phyloP scores from a whole-genome alignment of 2,888 invertebrate genomes.

The Drosophila glabriapex region DNA sequence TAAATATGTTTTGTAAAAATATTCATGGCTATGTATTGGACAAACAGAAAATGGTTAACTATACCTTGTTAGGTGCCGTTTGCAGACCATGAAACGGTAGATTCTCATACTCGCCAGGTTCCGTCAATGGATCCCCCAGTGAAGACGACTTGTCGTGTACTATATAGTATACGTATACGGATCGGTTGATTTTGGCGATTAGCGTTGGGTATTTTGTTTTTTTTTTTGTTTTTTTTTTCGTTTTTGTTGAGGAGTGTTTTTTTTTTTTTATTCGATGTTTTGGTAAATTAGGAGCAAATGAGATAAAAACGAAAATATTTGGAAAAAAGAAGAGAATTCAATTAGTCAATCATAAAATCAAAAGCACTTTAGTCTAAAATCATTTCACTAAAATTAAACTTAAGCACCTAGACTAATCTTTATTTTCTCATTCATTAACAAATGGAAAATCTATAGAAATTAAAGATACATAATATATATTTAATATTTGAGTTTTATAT shows the following conservation, averaged over 20 bases:
- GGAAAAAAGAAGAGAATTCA: slow-evolving; percentile 56
- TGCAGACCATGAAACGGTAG: slow-evolving; percentile 97
- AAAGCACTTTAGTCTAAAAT: slow-evolving; percentile 43
- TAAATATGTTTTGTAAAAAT: slow-evolving; percentile 6
- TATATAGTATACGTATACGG: slow-evolving; percentile 65
- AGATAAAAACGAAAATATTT: slow-evolving; percentile 42
- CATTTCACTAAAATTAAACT: slow-evolving; percentile 52
- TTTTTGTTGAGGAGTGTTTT: slow-evolving; percentile 18
- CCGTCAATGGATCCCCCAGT: slow-evolving; percentile 90
- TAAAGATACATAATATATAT: slow-evolving; percentile 4
- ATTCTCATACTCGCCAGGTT: slow-evolving; percentile 96
- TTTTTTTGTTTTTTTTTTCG: slow-evolving; percentile 20
- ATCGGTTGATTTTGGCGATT: slow-evolving; percentile 64
- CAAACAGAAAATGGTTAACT: slow-evolving; percentile 53
- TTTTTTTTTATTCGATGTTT: slow-evolving; percentile 31
- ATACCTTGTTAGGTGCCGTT: slow-evolving; percentile 96
- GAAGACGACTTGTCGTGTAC: slow-evolving; percentile 86
- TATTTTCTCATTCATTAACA: not conserved
- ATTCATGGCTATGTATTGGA: slow-evolving; percentile 29
- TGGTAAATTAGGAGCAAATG: slow-evolving; percentile 53
- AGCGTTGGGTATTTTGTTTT: slow-evolving; percentile 42
- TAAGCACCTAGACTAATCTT: slow-evolving; percentile 37
- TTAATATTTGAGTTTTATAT: slow-evolving; percentile 10
- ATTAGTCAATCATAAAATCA: slow-evolving; percentile 64
- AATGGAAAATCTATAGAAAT: slow-evolving; percentile 38